Percentiles rank a stretch among this genome's conserved stretches.
These are phyloP conservation scores for Trichacis sp. DNA, from an alignment of 2,888 invertebrate species.

Conservation along the genomic window DNA sequence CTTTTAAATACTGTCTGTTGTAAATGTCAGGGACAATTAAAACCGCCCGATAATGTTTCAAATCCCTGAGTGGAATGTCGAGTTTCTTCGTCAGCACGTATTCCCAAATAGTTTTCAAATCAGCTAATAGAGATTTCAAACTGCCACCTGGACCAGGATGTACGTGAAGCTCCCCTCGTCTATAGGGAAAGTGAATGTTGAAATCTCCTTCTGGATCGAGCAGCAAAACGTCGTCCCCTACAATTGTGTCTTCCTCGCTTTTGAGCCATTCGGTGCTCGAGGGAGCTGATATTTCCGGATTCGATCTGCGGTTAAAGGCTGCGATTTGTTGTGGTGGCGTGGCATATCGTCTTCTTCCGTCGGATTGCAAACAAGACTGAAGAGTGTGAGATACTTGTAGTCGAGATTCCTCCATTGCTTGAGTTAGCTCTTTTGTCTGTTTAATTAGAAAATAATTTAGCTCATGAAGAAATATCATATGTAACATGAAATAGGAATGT, in stretches of 20 bases:
- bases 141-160: conserved; percentile 89
- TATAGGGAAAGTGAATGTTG: conserved; percentile 91
- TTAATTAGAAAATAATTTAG: background rate
- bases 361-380: conserved; percentile 87
- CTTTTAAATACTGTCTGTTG: conserved; percentile 85
- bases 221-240: conserved; percentile 83
- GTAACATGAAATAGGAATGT: too few species aligned
- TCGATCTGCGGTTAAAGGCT: conserved; percentile 84
- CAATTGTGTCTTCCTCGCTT: conserved; percentile 75
- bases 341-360: conserved; percentile 83
- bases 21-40: conserved; percentile 92
- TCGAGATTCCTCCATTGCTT: conserved; percentile 87
- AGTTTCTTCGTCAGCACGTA: conserved; percentile 82
- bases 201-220: conserved; percentile 79
- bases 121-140: conserved; percentile 83
- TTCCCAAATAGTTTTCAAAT: conserved; percentile 91
- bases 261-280: conserved; percentile 75
- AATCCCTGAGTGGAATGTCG: conserved; percentile 76
- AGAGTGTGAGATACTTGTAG: conserved; percentile 86
- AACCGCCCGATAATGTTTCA: conserved; percentile 86
- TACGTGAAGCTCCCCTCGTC: conserved; percentile 88
- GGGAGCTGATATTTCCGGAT: conserved; percentile 76
- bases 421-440: conserved; percentile 76
- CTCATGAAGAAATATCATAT: background rate
- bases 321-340: conserved; percentile 92